phyloP scores from a whole-genome alignment of 2,113 vertebrate species.

The Ailuropoda melanoleuca region DNA sequence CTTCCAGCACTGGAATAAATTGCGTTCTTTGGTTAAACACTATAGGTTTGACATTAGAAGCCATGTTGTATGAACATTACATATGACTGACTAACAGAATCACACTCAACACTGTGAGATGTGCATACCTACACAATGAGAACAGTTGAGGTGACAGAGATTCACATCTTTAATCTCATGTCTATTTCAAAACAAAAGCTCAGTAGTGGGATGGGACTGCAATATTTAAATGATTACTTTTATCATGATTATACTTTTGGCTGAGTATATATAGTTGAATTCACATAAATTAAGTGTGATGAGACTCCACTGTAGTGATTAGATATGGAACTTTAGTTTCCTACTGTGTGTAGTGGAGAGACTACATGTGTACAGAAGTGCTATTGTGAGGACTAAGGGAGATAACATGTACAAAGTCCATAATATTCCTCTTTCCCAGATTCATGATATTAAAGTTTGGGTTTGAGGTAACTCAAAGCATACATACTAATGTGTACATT shows the following conservation, averaged over 20 bases:
- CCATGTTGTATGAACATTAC: not conserved
- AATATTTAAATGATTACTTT: slow-evolving; percentile 35
- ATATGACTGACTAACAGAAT: not conserved
- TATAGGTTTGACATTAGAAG: not conserved
- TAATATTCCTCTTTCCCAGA: not conserved
- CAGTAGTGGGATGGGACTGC: not conserved
- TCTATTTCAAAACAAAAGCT: slow-evolving; percentile 18
- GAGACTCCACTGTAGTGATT: not conserved
- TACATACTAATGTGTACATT: not conserved
- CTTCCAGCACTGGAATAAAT: not conserved
- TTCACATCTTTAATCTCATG: not conserved
- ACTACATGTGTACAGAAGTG: not conserved
- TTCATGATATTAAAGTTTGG: not conserved
- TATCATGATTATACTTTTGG: not conserved
- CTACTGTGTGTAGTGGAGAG: not conserved
- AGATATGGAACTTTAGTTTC: not conserved
- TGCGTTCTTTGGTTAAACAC: not conserved
- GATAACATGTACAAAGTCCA: not conserved
- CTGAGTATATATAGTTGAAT: not conserved
- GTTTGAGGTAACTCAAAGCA: not conserved
- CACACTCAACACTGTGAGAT: not conserved
- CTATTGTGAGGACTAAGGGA: not conserved
- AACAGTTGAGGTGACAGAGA: not conserved
- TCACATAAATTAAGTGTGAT: not conserved
- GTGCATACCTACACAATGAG: not conserved